Percentiles rank a stretch among this genome's conserved stretches.
Evolutionary conservation across 2,797 vertebrate species (phyloP).

Genomic region (Gephyroberyx darwinii): DNA sequence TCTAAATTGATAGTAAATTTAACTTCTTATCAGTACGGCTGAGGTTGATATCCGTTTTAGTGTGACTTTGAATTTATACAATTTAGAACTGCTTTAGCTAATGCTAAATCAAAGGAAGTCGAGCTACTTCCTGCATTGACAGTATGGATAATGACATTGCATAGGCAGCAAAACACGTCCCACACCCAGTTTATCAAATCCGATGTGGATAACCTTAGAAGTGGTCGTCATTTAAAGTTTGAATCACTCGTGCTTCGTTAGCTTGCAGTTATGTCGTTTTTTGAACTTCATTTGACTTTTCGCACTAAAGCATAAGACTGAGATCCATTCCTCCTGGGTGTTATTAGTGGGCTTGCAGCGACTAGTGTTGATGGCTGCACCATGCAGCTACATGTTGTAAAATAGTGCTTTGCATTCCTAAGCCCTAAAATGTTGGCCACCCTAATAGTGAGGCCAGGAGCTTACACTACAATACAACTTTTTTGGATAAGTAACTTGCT

Average conservation of each 20-base stretch:
- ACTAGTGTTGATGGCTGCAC: slow-evolving; percentile 4
- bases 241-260: background rate
- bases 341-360: slow-evolving; percentile 3
- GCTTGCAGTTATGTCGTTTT: background rate
- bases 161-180: slow-evolving; percentile 25
- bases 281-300: no score
- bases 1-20: background rate
- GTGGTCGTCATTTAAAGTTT: background rate
- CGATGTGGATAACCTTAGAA: no score
- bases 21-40: background rate
- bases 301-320: no score
- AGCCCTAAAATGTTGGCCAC: background rate
- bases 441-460: slow-evolving; percentile 22
- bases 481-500: background rate
- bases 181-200: slow-evolving; percentile 32
- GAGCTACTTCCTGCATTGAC: slow-evolving; percentile 72
- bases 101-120: slow-evolving; percentile 61
- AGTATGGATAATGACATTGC: slow-evolving; percentile 43
- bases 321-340: slow-evolving; percentile 6
- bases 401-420: slow-evolving; percentile 58
- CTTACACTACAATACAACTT: background rate
- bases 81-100: slow-evolving; percentile 14
- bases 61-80: background rate
- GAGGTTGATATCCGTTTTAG: background rate
- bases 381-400: slow-evolving; percentile 63